A percentile compares a stretch with the other conserved stretches of the same genome.
These are phyloP conservation scores for Chrysina gloriosa DNA, from an alignment of 2,888 invertebrate genomes.

Conservation along the genomic window DNA sequence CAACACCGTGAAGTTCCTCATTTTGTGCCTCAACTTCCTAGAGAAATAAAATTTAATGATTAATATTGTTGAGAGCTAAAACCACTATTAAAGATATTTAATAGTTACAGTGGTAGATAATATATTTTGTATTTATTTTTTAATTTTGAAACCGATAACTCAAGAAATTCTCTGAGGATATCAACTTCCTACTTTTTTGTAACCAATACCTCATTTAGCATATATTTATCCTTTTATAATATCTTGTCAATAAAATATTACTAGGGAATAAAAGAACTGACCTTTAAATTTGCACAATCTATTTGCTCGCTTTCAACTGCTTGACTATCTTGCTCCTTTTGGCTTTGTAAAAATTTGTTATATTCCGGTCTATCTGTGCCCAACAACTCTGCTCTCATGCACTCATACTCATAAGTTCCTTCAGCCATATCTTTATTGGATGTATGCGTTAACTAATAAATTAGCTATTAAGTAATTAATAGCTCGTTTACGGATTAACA, in stretches of 20 bases:
- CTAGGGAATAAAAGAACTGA: conserved; percentile 51
- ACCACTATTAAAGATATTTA: no score
- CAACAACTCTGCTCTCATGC: conserved; percentile 81
- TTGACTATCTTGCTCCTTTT: conserved; percentile 63
- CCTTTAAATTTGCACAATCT: conserved; percentile 67
- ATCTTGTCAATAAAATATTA: neutral
- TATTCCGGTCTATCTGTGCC: conserved; percentile 77
- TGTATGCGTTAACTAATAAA: conserved; percentile 34
- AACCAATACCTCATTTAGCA: no score
- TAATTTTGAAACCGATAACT: no score
- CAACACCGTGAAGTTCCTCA: conserved; percentile 73
- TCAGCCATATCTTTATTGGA: conserved; percentile 67
- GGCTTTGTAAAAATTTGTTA: conserved; percentile 73
- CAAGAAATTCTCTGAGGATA: no score
- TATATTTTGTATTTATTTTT: no score
- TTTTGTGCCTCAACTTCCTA: conserved; percentile 75
- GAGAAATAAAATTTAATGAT: conserved; percentile 19
- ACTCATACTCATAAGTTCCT: conserved; percentile 80
- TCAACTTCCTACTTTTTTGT: no score
- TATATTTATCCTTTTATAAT: no score
- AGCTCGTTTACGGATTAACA: neutral
- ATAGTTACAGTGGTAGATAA: no score
- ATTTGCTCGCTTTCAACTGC: conserved; percentile 68
- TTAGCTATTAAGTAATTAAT: neutral
- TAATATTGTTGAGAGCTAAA: no score